Evolutionary conservation across 2,113 vertebrate genomes (phyloP), one percentile per base, ranked within the genome.

Genomic region (Orientallactaga bullata): DNA sequence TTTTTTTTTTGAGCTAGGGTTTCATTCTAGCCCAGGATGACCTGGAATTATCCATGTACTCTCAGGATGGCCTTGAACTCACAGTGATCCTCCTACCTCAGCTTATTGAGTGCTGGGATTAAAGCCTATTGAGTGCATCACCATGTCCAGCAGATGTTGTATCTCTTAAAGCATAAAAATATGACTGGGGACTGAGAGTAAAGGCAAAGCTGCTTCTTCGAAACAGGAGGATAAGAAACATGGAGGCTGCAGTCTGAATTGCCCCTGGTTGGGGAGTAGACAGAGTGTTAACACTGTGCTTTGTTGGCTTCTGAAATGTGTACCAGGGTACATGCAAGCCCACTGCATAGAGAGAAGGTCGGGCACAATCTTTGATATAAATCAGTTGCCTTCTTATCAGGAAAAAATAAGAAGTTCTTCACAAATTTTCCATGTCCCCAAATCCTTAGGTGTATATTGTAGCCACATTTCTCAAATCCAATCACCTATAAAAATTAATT

Each of bases 141-240:
- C 55, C 15, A 55, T 55, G 55, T 16, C 55, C 12, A 13, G 55
- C 87, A 80, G 30, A n/a, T 89, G n/a, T 82, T 13, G 32, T 32
- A 35, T 51, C 78, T 85, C 17, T 87, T 93, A 89, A 88, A 13
- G 18, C 78, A 55, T 85, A 18, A 89, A 90, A 73, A 37, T 17
- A 28, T n/a, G 81, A 72, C 4, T 16, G 0, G 13, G 5, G 18
- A 65, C 18, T 74, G 5, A 51, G 39, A 86, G 63, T 37, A 68
- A 90, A 77, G 2, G 15, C 32, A 11, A 73, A 69, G 7, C 5
- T 81, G 0, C 3, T 63, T 88, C 73, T 88, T 32, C 61, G 61
- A 89, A 92, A 42, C 39, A 93, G 13, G 17, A 7, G 18, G 2
- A 51, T 61, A 51, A 77, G 60, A 72, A 93, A 69, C 11, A 20